Conservation (phyloP, 2,888 invertebrate species). For the Drosophila affinis region DNA sequence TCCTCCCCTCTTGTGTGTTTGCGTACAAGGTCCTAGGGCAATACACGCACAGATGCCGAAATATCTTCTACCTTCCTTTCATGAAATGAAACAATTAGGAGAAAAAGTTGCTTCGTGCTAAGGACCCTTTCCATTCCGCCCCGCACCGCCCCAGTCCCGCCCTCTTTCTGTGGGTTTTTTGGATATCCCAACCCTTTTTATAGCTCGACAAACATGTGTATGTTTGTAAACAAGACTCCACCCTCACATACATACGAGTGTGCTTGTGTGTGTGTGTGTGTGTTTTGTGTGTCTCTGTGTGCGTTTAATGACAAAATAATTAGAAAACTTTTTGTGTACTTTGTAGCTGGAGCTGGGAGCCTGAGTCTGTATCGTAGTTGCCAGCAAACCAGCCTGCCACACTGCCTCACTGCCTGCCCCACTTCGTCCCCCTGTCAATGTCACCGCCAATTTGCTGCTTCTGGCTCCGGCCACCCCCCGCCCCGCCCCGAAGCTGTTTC, state of each 20-base stretch:
- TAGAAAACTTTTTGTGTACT: slow-evolving; percentile 83
- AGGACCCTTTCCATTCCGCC: slow-evolving; percentile 42
- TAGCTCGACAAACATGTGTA: slow-evolving; percentile 76
- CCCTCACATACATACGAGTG: slow-evolving; percentile 14
- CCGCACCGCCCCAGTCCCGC: not conserved
- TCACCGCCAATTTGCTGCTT: slow-evolving; percentile 75
- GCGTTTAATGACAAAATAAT: slow-evolving; percentile 84
- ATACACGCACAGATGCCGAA: slow-evolving; percentile 79
- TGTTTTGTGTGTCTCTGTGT: slow-evolving; percentile 57
- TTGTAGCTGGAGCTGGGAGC: slow-evolving; percentile 59
- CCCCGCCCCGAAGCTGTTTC: slow-evolving; percentile 21
- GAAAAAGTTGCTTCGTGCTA: slow-evolving; percentile 75
- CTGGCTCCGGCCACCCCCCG: not conserved
- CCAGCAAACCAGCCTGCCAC: slow-evolving; percentile 21
- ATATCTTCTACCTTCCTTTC: slow-evolving; percentile 77
- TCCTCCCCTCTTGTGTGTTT: slow-evolving; percentile 5
- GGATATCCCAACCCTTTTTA: slow-evolving; percentile 79
- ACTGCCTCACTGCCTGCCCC: slow-evolving; percentile 24
- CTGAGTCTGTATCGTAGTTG: slow-evolving; percentile 49
- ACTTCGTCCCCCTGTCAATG: slow-evolving; percentile 62
- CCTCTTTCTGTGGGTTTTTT: slow-evolving; percentile 54
- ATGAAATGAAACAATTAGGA: slow-evolving; percentile 79
- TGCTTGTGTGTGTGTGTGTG: slow-evolving; percentile 21
- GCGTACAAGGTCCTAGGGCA: slow-evolving; percentile 71
- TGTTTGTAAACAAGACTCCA: slow-evolving; percentile 30